Conservation (phyloP, 1,140 invertebrate genomes). For the Lepidotrigona ventralis region DNA sequence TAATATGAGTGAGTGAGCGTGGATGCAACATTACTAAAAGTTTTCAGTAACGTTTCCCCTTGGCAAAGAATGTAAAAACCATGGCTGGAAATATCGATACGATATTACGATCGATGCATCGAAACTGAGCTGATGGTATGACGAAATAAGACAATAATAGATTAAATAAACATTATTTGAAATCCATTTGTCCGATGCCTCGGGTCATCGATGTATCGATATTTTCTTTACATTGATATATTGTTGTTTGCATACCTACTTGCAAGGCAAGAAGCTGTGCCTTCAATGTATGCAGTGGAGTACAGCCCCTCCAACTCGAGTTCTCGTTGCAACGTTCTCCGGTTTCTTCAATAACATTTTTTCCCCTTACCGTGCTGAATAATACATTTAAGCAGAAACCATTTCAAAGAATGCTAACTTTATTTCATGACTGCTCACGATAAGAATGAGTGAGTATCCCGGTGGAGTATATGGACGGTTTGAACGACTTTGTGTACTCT, state of each 20-base stretch:
- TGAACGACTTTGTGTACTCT: slow-evolving; percentile 10
- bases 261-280: slow-evolving; percentile 35
- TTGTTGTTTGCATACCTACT: slow-evolving; percentile 49
- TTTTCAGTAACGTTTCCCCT: slow-evolving; percentile 57
- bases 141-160: neutral
- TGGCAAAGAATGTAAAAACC: slow-evolving; percentile 46
- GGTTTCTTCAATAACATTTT: slow-evolving; percentile 47
- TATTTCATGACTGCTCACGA: slow-evolving; percentile 32
- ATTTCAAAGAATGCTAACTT: slow-evolving; percentile 29
- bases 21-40: slow-evolving; percentile 46
- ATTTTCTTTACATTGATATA: slow-evolving; percentile 22
- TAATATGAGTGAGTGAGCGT: slow-evolving; percentile 46
- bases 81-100: slow-evolving; percentile 27
- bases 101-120: slow-evolving; percentile 24
- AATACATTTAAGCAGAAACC: slow-evolving; percentile 27
- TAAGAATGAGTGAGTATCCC: slow-evolving; percentile 39
- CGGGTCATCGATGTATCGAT: slow-evolving; percentile 28
- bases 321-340: slow-evolving; percentile 48
- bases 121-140: neutral
- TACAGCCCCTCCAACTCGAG: slow-evolving; percentile 45
- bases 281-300: slow-evolving; percentile 42
- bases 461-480: neutral
- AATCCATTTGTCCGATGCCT: neutral
- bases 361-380: slow-evolving; percentile 27
- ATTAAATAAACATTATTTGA: neutral